These are phyloP conservation scores for Cheirogaleus medius DNA, from an alignment of 2,113 vertebrate species.

Conservation along the genomic window DNA sequence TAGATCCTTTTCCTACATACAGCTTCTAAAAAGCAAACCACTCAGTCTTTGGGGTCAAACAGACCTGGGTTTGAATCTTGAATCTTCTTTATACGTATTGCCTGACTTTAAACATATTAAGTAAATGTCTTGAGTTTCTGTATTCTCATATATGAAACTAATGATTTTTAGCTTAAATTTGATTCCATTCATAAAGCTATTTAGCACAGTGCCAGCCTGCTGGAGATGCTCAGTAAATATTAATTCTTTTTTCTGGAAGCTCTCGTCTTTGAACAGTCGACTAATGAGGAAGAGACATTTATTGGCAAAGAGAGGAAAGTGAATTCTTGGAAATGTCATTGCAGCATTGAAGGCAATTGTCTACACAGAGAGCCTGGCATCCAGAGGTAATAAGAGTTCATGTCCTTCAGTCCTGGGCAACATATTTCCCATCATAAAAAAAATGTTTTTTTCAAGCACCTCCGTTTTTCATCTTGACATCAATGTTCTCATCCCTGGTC, in stretches of 20 bases:
- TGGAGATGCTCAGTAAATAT: conserved; percentile 23
- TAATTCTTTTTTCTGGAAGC: conserved; percentile 58
- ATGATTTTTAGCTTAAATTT: conserved; percentile 2
- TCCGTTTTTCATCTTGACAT: not conserved
- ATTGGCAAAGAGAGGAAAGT: conserved; percentile 41
- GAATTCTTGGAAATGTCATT: conserved; percentile 62
- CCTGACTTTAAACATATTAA: not conserved
- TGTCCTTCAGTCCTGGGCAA: not conserved
- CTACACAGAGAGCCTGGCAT: not conserved
- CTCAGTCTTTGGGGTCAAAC: not conserved
- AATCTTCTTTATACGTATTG: not conserved
- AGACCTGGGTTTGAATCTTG: not conserved
- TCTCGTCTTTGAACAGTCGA: not conserved
- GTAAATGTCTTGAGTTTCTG: not conserved
- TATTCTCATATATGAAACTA: not conserved
- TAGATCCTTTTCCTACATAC: not conserved
- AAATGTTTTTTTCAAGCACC: not conserved
- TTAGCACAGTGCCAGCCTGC: not conserved
- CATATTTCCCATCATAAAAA: not conserved
- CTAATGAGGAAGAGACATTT: conserved; percentile 48
- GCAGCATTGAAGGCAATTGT: not conserved
- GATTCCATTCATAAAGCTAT: not conserved
- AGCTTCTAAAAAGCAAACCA: not conserved
- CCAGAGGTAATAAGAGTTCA: not conserved
- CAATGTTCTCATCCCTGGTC: not conserved